These are phyloP conservation scores for Orcinus orca DNA, from an alignment of 2,113 vertebrate genomes.

Conservation along the genomic window DNA sequence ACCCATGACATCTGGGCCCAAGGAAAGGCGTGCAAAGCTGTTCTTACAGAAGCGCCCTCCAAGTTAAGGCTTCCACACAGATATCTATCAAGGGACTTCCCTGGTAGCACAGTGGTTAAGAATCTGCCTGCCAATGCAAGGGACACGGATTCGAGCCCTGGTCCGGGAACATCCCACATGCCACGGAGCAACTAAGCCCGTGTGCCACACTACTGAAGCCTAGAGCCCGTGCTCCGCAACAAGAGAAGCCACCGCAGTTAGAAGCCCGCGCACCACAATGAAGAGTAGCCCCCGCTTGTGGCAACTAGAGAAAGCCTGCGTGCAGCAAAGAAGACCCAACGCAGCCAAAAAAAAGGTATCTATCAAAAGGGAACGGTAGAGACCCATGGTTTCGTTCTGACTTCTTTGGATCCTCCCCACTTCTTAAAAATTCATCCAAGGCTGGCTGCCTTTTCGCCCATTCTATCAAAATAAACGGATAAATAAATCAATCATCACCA, in stretches of 20 bases:
- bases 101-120: too few relatives aligned
- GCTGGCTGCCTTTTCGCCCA: background rate
- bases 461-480: background rate
- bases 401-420: background rate
- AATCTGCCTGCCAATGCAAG: too few relatives aligned
- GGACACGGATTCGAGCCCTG: too few relatives aligned
- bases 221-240: too few relatives aligned
- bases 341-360: background rate
- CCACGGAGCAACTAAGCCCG: too few relatives aligned
- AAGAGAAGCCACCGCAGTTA: too few relatives aligned
- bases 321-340: too few relatives aligned
- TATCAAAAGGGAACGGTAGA: background rate
- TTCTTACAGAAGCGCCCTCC: background rate
- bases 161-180: too few relatives aligned
- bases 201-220: too few relatives aligned
- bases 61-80: background rate
- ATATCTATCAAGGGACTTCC: background rate
- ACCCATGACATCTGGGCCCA: background rate
- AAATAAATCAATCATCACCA: background rate
- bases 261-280: too few relatives aligned
- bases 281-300: too few relatives aligned
- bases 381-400: background rate
- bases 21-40: background rate
- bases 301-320: too few relatives aligned
- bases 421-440: background rate